Evolutionary conservation across 1,140 invertebrate species (phyloP).

Genomic region (Drosophila sucinea): DNA sequence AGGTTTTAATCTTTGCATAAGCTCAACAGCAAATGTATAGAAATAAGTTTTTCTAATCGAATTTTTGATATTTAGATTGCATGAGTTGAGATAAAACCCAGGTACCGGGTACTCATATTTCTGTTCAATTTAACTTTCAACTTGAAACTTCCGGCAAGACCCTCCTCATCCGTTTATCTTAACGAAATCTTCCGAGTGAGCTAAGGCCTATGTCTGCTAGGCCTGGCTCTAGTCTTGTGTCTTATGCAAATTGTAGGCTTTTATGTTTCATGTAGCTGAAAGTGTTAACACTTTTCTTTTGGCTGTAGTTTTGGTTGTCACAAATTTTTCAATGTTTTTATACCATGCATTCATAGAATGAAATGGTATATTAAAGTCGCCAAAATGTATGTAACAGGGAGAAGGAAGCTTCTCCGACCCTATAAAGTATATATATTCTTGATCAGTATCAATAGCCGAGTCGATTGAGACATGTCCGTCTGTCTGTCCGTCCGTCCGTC

Average conservation of each 20-base stretch:
- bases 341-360: too few species aligned
- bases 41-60: too few species aligned
- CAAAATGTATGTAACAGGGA: too few species aligned
- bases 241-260: conserved; percentile 20
- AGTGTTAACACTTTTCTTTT: conserved; percentile 34
- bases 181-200: neutral
- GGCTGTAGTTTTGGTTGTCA: conserved; percentile 3
- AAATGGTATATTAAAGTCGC: too few species aligned
- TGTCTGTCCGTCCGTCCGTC: too few species aligned
- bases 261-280: conserved; percentile 12
- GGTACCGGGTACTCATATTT: neutral
- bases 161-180: neutral
- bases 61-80: too few species aligned
- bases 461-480: too few species aligned
- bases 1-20: too few species aligned
- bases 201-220: neutral
- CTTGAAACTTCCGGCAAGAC: neutral
- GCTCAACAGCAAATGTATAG: too few species aligned
- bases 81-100: neutral
- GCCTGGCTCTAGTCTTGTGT: neutral
- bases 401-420: too few species aligned
- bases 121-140: neutral
- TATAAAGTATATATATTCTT: too few species aligned
- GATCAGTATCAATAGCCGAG: too few species aligned
- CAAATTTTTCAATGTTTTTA: conserved; percentile 22